Percentiles rank a stretch among this genome's conserved stretches.
Evolutionary conservation across 2,797 vertebrate species (phyloP).

Genomic region (Helostoma temminkii): DNA sequence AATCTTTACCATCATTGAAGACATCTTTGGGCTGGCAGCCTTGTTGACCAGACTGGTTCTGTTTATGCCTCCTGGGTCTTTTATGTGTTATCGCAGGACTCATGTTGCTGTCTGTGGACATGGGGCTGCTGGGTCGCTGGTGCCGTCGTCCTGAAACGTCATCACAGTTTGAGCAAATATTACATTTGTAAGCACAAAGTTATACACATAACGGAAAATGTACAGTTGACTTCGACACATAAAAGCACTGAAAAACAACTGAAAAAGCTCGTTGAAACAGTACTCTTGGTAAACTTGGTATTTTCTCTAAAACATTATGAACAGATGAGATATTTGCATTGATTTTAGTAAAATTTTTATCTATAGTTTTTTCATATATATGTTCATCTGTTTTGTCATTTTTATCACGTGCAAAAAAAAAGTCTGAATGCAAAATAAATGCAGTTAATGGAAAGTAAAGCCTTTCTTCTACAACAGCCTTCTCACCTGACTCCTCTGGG

Average conservation of each 20-base stretch:
- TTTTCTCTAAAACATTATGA: no score
- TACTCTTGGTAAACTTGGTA: no score
- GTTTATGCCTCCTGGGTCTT: conserved; percentile 92
- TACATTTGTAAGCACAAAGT: background rate
- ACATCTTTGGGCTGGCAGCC: conserved; percentile 90
- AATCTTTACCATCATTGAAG: conserved; percentile 89
- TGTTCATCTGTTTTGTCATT: no score
- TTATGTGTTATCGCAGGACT: conserved; percentile 93
- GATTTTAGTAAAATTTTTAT: no score
- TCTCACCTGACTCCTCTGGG: conserved; percentile 78
- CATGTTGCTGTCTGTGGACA: conserved; percentile 96
- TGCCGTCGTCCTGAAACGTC: conserved; percentile 86
- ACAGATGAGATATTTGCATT: no score
- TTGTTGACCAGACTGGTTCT: conserved; percentile 82
- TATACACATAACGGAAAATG: background rate
- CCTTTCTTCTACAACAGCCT: background rate
- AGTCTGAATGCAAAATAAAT: no score
- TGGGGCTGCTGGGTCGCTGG: conserved; percentile 91
- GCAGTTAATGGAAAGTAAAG: background rate
- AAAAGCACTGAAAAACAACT: no score
- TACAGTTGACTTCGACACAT: background rate
- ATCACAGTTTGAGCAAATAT: conserved; percentile 13
- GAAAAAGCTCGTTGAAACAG: no score
- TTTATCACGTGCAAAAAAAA: no score
- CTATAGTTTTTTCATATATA: no score